These are phyloP conservation scores for Eriocheir sinensis DNA, from an alignment of 1,140 invertebrate genomes.

Conservation along the genomic window DNA sequence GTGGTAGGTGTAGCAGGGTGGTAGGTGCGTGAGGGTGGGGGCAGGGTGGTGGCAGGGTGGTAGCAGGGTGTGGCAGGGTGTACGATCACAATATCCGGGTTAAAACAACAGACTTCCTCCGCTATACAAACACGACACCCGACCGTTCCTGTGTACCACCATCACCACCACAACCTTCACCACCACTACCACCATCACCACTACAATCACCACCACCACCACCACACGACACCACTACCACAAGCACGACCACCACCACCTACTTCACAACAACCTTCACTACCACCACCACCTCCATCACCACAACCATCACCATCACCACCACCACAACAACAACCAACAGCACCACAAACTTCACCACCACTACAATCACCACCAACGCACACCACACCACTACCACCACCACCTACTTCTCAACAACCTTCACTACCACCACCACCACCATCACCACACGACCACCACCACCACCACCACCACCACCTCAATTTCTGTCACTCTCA, in stretches of 20 bases:
- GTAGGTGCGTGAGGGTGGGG: background rate
- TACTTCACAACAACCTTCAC: too few relatives aligned
- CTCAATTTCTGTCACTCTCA: background rate
- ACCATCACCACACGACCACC: background rate
- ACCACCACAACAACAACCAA: background rate
- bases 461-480: background rate
- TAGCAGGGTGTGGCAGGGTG: conserved; percentile 39
- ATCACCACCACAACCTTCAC: too few relatives aligned
- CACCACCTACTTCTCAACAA: background rate
- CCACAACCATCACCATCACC: background rate
- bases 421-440: background rate
- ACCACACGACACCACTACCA: conserved; percentile 9
- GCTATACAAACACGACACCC: conserved; percentile 51
- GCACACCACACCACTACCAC: background rate
- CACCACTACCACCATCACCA: background rate
- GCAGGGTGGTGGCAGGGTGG: conserved; percentile 10
- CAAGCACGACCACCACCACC: background rate
- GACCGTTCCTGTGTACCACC: background rate
- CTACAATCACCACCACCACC: too few relatives aligned
- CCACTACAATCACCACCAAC: background rate
- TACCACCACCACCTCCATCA: background rate
- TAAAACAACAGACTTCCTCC: conserved; percentile 51
- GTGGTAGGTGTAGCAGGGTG: background rate
- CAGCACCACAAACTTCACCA: background rate
- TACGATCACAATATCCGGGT: conserved; percentile 30